Evolutionary conservation across 2,797 vertebrate genomes (phyloP), one percentile per base, ranked within the genome.

Genomic region (Galagoides demidoff): DNA sequence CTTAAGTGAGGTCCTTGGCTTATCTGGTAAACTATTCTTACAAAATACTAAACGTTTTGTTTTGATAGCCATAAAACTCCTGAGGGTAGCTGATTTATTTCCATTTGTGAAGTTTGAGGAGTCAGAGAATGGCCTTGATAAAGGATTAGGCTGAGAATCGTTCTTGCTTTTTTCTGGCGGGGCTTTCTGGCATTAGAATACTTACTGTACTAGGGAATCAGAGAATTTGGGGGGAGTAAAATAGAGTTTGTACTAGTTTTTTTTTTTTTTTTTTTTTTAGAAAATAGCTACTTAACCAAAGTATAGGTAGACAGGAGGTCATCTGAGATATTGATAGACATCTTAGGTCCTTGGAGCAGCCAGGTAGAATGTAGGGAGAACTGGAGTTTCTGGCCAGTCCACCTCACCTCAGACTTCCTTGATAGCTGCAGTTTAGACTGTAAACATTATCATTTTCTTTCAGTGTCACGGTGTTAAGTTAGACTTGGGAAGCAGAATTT

Each of bases 201-300:
- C 61, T 64, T 57, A 68, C 0, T 45, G n/a, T 59, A 34, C 1
- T 87, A 22, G 37, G 52, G 55, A 81, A 63, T 84, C 34, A 59
- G 74, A 83, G 68, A 84, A 43, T 85, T 94, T 70, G 29, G 29
- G 27, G 45, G 49, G 37, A 23, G 8, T 31, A 92, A 82, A 91
- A 66, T 12, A 89, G 73, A 85, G 12, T 89, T 34, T 7, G 0
- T 39, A 39, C 20, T 52, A 37, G 61, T 12, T 43, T 84, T 90
- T 93, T 93, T 89, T 82, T 76, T 39, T 76, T 39, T 89, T 93
- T 43, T 84, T 90, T 93, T 95, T 89, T 82, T 76, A 37, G 52
- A 59, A 3, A 31, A 29, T 52, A 45, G 17, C 19, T 74, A 43
- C 25, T 84, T 64, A 45, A 20, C 29, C 34, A 2, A 70, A 92